These are phyloP conservation scores for Lepidocyrtinus sp. DNA, from an alignment of 2,888 invertebrate species.

Conservation along the genomic window DNA sequence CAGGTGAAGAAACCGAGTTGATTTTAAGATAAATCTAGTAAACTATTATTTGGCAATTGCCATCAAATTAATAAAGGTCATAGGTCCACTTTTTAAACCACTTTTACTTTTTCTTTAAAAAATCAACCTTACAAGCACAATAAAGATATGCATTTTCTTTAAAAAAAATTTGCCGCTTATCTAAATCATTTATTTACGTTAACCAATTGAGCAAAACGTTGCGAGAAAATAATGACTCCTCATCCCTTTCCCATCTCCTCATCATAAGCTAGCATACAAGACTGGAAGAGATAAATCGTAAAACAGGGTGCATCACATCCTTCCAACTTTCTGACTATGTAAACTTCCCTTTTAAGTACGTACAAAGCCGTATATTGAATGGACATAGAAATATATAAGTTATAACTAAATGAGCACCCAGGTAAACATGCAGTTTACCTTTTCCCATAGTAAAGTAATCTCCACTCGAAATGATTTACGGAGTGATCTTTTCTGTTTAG, in stretches of 20 bases:
- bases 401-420: too few species aligned
- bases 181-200: background rate
- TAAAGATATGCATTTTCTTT: too few species aligned
- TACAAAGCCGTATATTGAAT: too few species aligned
- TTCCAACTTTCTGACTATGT: background rate
- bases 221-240: background rate
- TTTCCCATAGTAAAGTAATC: slow-evolving; percentile 4
- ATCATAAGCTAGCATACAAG: background rate
- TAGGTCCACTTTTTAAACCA: too few species aligned
- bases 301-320: background rate
- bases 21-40: too few species aligned
- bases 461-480: background rate
- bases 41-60: too few species aligned
- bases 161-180: background rate
- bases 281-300: background rate
- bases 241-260: background rate
- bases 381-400: too few species aligned
- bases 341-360: background rate
- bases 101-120: too few species aligned
- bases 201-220: background rate
- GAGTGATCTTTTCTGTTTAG: slow-evolving; percentile 18
- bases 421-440: too few species aligned
- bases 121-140: too few species aligned
- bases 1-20: background rate
- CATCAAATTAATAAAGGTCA: too few species aligned